Conservation (phyloP, 2,113 vertebrate genomes). For the Pangasianodon hypophthalmus region DNA sequence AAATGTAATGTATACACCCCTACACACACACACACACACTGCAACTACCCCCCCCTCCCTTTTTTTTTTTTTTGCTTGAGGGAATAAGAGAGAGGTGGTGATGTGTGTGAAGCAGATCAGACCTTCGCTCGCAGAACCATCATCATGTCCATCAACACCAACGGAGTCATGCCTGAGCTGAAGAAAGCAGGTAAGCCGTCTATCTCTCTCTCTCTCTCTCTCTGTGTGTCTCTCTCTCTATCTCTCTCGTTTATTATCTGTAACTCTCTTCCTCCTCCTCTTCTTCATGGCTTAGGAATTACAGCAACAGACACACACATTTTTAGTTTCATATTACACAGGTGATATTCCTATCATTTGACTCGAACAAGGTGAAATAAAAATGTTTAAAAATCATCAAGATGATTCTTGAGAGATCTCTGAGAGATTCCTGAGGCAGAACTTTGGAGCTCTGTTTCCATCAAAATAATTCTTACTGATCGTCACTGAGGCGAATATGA, state of each 20-base stretch:
- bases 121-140: neutral
- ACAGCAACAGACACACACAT: neutral
- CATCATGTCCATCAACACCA: slow-evolving; percentile 49
- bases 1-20: neutral
- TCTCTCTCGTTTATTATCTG: neutral
- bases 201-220: neutral
- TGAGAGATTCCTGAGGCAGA: too few species aligned
- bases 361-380: neutral
- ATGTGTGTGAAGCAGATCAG: slow-evolving; percentile 16
- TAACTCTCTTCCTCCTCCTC: neutral
- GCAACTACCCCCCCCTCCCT: neutral
- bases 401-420: too few species aligned
- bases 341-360: neutral
- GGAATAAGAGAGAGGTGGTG: slow-evolving; percentile 67
- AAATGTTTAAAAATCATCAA: too few species aligned
- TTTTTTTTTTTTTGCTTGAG: slow-evolving; percentile 6
- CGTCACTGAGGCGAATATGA: neutral
- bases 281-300: neutral
- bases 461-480: neutral
- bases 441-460: too few species aligned
- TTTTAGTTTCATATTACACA: too few species aligned
- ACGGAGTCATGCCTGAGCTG: slow-evolving; percentile 64
- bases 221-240: neutral
- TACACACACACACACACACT: neutral
- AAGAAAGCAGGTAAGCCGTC: slow-evolving; percentile 69